A percentile compares a stretch with the other conserved stretches of the same genome.
Conservation (phyloP, 2,888 invertebrate species). For the Teleogryllus oceanicus region DNA sequence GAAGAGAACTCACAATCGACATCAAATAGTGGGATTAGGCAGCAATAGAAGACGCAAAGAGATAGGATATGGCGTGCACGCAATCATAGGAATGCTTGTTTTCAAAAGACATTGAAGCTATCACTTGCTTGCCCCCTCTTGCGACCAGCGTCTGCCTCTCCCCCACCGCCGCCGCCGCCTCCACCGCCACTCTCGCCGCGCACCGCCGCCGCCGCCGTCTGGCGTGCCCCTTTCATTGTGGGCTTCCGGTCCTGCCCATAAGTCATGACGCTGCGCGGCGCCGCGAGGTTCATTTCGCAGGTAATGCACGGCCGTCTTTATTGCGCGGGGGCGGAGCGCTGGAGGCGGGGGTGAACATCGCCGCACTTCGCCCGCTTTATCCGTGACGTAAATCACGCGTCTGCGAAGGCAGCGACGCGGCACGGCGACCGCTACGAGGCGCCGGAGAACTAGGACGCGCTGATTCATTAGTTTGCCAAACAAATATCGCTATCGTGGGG, state of each 20-base stretch:
- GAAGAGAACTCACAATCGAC: no score
- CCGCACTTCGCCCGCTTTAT: background rate
- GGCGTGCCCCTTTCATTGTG: background rate
- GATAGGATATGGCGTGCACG: no score
- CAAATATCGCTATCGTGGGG: slow-evolving; percentile 4
- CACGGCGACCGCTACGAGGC: background rate
- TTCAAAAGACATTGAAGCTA: no score
- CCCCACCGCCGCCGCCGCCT: no score
- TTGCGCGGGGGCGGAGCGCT: background rate
- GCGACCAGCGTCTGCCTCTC: no score
- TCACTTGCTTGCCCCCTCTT: no score
- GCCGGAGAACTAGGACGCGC: background rate
- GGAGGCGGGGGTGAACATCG: background rate
- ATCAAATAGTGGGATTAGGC: no score
- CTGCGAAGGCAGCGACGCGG: background rate
- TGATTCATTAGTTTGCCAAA: slow-evolving; percentile 18
- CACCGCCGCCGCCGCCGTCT: no score
- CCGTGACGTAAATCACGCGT: background rate
- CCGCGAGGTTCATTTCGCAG: background rate
- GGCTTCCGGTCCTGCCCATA: background rate
- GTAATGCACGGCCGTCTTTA: slow-evolving; percentile 18
- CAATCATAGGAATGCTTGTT: no score
- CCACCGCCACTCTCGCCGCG: no score
- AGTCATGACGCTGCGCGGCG: background rate
- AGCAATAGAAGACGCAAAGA: no score